Percentiles rank a stretch among this genome's conserved stretches.
These are phyloP conservation scores for Ornithoptera alexandrae DNA, from an alignment of 2,888 invertebrate species.

Conservation along the genomic window DNA sequence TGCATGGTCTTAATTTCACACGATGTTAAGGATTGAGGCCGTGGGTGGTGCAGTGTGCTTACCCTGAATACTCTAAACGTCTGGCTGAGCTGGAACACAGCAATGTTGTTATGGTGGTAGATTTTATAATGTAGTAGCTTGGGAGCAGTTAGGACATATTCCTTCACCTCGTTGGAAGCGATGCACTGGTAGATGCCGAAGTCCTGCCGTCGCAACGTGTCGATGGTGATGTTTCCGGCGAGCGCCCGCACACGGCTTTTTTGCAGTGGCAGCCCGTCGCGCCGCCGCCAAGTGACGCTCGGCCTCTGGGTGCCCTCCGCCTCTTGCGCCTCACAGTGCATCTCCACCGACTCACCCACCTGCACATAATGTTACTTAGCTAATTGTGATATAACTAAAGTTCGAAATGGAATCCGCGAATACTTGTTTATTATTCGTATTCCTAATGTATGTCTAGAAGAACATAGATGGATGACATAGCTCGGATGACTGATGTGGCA, in stretches of 20 bases:
- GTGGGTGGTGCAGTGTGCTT: too few relatives aligned
- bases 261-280: conserved; percentile 90
- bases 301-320: conserved; percentile 95
- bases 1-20: too few relatives aligned
- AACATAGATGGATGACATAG: too few relatives aligned
- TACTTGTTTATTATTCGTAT: too few relatives aligned
- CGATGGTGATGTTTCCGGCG: conserved; percentile 95
- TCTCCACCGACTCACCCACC: conserved; percentile 93
- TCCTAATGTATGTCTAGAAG: too few relatives aligned
- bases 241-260: conserved; percentile 87
- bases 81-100: too few relatives aligned
- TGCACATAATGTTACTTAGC: conserved; percentile 32
- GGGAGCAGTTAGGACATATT: not conserved
- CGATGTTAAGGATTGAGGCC: too few relatives aligned
- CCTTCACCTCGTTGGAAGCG: conserved; percentile 88
- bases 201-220: conserved; percentile 91
- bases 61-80: too few relatives aligned
- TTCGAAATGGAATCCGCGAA: too few relatives aligned
- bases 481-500: too few relatives aligned
- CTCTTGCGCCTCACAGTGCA: conserved; percentile 96
- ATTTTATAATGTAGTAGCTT: not conserved
- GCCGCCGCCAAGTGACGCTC: conserved; percentile 93
- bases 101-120: too few relatives aligned
- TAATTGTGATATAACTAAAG: not conserved
- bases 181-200: conserved; percentile 98